Evolutionary conservation across 1,140 invertebrate species (phyloP).

Genomic region (Papilio dardanus): DNA sequence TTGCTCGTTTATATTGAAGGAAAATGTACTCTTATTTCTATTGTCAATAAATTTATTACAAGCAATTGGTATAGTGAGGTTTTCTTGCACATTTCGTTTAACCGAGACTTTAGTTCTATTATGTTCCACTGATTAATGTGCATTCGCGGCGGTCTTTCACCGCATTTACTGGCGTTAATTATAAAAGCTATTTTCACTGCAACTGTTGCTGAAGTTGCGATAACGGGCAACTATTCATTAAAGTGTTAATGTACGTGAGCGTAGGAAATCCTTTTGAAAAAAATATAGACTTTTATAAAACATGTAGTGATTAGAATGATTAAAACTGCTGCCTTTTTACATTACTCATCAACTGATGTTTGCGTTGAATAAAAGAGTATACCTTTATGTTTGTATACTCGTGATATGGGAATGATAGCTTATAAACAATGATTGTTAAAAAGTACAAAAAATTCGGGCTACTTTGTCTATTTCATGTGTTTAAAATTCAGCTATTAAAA

Average conservation of each 20-base stretch:
- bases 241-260: conserved; percentile 12
- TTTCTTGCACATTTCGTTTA: conserved; percentile 22
- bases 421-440: background rate
- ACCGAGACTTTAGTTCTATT: conserved; percentile 28
- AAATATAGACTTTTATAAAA: conserved; percentile 1
- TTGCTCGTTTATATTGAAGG: background rate
- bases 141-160: conserved; percentile 26
- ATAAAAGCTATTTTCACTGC: conserved; percentile 35
- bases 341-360: background rate
- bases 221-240: conserved; percentile 28
- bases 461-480: background rate
- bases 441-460: background rate
- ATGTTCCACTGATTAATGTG: conserved; percentile 28
- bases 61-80: conserved; percentile 25
- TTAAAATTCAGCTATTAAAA: too few species aligned
- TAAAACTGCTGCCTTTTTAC: conserved; percentile 4
- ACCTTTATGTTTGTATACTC: background rate
- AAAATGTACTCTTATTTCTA: background rate
- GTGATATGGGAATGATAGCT: background rate
- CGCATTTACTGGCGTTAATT: conserved; percentile 28
- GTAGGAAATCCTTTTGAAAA: conserved; percentile 20
- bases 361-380: background rate
- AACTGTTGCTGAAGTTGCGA: conserved; percentile 31
- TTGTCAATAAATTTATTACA: conserved; percentile 3
- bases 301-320: conserved; percentile 11